Percentiles rank a stretch among this genome's conserved stretches.
These are phyloP conservation scores for Alloplasta piceator DNA, from an alignment of 2,888 invertebrate species.

Conservation along the genomic window DNA sequence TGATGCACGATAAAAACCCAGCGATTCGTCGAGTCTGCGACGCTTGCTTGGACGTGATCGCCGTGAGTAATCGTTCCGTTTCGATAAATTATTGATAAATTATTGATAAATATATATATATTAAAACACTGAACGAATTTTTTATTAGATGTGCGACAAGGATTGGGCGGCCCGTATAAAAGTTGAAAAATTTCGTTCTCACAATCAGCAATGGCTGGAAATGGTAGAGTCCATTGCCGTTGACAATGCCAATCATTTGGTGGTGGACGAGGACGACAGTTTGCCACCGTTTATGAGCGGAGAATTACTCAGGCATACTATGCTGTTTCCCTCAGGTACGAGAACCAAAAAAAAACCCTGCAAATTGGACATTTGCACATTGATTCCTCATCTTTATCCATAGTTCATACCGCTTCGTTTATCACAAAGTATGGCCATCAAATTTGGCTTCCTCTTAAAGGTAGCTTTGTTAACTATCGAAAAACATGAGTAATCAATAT, in stretches of 20 bases:
- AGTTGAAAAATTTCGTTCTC: constrained; percentile 97
- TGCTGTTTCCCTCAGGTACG: constrained; percentile 84
- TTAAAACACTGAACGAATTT: constrained; percentile 20
- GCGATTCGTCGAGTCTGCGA: constrained; percentile 97
- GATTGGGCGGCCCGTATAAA: constrained; percentile 98
- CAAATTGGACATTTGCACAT: too few relatives aligned
- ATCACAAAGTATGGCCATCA: too few relatives aligned
- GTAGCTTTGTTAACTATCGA: too few relatives aligned
- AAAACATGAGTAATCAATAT: too few relatives aligned
- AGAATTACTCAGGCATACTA: constrained; percentile 87
- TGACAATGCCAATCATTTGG: constrained; percentile 84
- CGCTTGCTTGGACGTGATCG: constrained; percentile 96
- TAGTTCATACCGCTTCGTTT: too few relatives aligned
- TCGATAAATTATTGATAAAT: not conserved
- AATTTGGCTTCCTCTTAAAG: too few relatives aligned
- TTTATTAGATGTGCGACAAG: constrained; percentile 88
- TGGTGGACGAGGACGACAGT: constrained; percentile 86
- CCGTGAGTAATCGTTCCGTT: constrained; percentile 87
- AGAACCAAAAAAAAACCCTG: not conserved
- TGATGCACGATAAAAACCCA: constrained; percentile 98
- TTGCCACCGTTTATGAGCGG: constrained; percentile 91
- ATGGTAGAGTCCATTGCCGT: constrained; percentile 93
- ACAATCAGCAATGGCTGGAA: constrained; percentile 99
- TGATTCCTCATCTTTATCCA: too few relatives aligned
- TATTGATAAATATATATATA: constrained; percentile 1